Base-by-base conservation (phyloP, 2,797 vertebrate species). In the Helicolenus hilgendorfi region DNA sequence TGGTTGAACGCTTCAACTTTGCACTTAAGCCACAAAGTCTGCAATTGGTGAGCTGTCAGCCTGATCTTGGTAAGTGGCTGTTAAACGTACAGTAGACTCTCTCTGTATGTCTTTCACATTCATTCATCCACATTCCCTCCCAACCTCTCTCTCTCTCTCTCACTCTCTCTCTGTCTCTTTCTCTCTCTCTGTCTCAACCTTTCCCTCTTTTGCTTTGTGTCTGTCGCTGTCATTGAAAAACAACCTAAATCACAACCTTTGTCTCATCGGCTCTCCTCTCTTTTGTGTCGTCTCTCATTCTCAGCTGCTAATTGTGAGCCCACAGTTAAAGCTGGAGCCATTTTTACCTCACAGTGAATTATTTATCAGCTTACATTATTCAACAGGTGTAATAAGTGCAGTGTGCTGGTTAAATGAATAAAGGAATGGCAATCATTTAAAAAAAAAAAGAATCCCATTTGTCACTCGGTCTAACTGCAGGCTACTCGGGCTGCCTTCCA, bases 341-440 rank as follows among this genome's bases (percentile, higher is more conserved):
- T 94, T 96, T 96, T 95, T 91, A 91, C 93, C 92, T 88, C 71
- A 1, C 6, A 1, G 11, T 97, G 71, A 96, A 97, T 96, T 88
- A 96, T 97, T 96, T 49, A 96, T 86, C 63, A 35, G 78, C 79
- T 77, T 96, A 63, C 86, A 97, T 97, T 90, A 97, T 97, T 97
- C 90, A 97, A 64, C 26, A 84, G 83, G 79, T 85, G 45, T 96
- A 94, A 97, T 96, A 95, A 93, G 91, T 95, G 88, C 89, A 89
- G 92, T 93, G 92, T 88, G 93, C 84, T 75, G 87, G 91, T 86
- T 92, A 83, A 91, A 93, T 96, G 84, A 97, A 95, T 95, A 92
- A 96, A 95, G 90, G 59, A 95, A 84, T 69, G 77, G 77, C 77
- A 83, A 88, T 95, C 78, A 87, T 94, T 91, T 88, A 87, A 84